A percentile compares a stretch with the other conserved stretches of the same genome.
Evolutionary conservation across 2,888 invertebrate genomes (phyloP).

Genomic region (Pogonocherus hispidulus): DNA sequence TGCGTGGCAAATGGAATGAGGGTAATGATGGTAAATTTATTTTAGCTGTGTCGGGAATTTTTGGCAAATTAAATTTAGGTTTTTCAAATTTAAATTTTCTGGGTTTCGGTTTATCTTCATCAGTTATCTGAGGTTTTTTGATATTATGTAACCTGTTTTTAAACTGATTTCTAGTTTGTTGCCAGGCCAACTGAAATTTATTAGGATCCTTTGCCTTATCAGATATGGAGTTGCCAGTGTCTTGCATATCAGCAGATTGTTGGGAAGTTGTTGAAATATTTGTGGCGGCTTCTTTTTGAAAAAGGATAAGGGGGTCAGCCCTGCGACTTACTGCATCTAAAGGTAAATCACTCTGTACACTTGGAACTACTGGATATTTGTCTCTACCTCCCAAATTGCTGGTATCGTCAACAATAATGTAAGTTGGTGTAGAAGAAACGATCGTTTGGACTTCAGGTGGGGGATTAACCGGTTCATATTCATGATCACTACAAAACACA

Average conservation of each 20-base stretch:
- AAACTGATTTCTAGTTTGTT: constrained; percentile 73
- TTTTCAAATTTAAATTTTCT: constrained; percentile 70
- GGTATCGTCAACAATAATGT: neutral
- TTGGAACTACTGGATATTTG: neutral
- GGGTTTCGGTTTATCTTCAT: constrained; percentile 74
- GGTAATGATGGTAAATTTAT: constrained; percentile 76
- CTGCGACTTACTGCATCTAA: neutral
- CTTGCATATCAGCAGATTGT: constrained; percentile 47
- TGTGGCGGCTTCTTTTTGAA: neutral
- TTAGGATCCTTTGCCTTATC: constrained; percentile 37
- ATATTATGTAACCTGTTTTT: constrained; percentile 72
- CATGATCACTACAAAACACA: constrained; percentile 84
- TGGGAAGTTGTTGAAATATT: constrained; percentile 58
- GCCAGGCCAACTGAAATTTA: constrained; percentile 50
- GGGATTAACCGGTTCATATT: constrained; percentile 90
- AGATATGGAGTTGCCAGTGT: constrained; percentile 33
- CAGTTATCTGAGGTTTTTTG: constrained; percentile 71
- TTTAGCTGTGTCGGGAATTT: constrained; percentile 75
- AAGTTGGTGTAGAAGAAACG: constrained; percentile 40
- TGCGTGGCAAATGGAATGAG: constrained; percentile 67
- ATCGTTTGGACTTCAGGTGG: constrained; percentile 70
- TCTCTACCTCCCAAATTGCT: neutral
- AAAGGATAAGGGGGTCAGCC: neutral
- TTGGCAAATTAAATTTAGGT: constrained; percentile 74
- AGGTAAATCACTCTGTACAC: neutral